phyloP scores from a whole-genome alignment of 1,140 invertebrate genomes.

The Acyrthosiphon pisum region DNA sequence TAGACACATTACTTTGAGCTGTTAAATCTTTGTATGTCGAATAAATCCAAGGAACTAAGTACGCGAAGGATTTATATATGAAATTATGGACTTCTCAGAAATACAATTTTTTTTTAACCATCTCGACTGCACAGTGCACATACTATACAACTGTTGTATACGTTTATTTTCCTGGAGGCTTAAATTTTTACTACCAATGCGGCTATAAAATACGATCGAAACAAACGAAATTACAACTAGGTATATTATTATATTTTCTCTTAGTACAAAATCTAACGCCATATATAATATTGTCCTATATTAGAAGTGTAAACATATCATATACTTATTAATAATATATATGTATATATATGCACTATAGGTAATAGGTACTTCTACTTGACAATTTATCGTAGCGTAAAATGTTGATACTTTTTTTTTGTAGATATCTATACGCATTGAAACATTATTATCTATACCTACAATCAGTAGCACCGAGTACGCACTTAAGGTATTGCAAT shows the following conservation, averaged over 20 bases:
- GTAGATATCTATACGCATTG: not conserved
- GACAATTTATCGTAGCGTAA: not conserved
- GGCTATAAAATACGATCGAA: not conserved
- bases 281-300: not conserved
- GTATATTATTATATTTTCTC: not conserved
- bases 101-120: not conserved
- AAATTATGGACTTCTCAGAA: not conserved
- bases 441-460: not conserved
- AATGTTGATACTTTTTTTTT: not conserved
- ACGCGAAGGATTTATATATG: not conserved
- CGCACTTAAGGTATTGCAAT: not conserved
- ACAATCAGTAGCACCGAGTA: not conserved
- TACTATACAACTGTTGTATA: not conserved
- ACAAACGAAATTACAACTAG: not conserved
- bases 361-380: not conserved
- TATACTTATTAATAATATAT: not conserved
- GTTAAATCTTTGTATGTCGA: not conserved
- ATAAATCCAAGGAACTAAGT: not conserved
- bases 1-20: not conserved
- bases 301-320: not conserved
- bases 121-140: not conserved
- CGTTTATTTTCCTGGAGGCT: not conserved
- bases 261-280: not conserved
- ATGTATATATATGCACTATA: not conserved
- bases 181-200: not conserved